Evolutionary conservation across 2,113 vertebrate genomes (phyloP).

Genomic region (Hirundichthys speculiger): DNA sequence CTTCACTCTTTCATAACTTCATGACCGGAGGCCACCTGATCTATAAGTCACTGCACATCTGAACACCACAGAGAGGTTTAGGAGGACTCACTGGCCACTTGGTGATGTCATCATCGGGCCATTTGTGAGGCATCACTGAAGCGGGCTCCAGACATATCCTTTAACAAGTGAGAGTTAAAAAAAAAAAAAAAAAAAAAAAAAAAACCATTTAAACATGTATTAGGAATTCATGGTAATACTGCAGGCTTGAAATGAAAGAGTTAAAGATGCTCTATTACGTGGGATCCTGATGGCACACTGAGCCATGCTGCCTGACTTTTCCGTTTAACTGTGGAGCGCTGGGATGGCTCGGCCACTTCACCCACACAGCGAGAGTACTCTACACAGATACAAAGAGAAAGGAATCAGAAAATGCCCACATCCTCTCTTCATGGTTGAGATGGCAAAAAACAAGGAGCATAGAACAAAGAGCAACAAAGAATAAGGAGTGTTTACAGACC

Average conservation of each 20-base stretch:
- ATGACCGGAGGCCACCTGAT: not conserved
- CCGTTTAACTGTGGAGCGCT: constrained; percentile 86
- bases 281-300: constrained; percentile 97
- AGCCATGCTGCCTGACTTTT: constrained; percentile 85
- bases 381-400: constrained; percentile 56
- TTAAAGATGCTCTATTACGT: constrained; percentile 76
- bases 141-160: constrained; percentile 94
- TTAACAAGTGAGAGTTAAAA: not conserved
- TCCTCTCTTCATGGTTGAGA: not conserved
- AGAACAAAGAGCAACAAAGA: not conserved
- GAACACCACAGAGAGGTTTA: not conserved
- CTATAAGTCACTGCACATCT: not conserved
- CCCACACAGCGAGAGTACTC: constrained; percentile 96
- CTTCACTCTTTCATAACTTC: too few species aligned
- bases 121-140: constrained; percentile 92
- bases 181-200: not conserved
- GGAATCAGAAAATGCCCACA: not conserved
- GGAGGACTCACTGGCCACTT: constrained; percentile 92
- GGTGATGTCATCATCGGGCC: constrained; percentile 99
- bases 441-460: not conserved
- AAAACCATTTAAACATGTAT: not conserved
- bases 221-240: not conserved
- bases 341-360: constrained; percentile 93
- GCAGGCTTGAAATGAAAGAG: not conserved
- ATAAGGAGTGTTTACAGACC: constrained; percentile 75